A percentile compares a stretch with the other conserved stretches of the same genome.
These are phyloP conservation scores for Tetranychus truncatus DNA, from an alignment of 2,888 invertebrate genomes.

Conservation along the genomic window DNA sequence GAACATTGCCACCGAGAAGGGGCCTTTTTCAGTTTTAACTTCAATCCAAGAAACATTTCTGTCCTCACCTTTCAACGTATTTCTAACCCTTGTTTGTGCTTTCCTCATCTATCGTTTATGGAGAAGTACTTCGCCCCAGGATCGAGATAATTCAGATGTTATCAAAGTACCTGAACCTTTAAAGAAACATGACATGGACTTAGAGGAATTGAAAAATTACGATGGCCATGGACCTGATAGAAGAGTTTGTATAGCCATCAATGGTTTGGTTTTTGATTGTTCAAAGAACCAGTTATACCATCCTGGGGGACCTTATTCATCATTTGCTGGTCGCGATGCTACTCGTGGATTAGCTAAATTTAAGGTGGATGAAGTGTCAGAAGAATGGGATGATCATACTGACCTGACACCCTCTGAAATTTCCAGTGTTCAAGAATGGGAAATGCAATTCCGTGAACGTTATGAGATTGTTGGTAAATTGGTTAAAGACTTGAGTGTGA, in stretches of 20 bases:
- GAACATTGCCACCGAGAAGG: neutral
- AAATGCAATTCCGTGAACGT: conserved; percentile 88
- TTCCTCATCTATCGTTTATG: conserved; percentile 56
- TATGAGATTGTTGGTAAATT: conserved; percentile 77
- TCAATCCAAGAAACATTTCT: neutral
- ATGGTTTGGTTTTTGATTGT: conserved; percentile 85
- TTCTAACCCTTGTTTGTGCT: conserved; percentile 47
- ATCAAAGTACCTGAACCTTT: conserved; percentile 20
- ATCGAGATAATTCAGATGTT: neutral
- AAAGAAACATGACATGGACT: conserved; percentile 59
- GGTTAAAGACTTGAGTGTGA: conserved; percentile 65
- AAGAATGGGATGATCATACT: conserved; percentile 82
- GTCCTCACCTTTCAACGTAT: conserved; percentile 46
- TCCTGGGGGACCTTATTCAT: conserved; percentile 80
- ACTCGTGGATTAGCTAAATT: conserved; percentile 86
- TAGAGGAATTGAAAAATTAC: conserved; percentile 63
- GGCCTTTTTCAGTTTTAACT: neutral
- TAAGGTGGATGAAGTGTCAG: conserved; percentile 56
- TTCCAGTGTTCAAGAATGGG: conserved; percentile 91
- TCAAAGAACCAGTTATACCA: conserved; percentile 70
- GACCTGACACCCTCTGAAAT: conserved; percentile 80
- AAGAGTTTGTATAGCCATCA: conserved; percentile 72
- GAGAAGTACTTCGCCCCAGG: conserved; percentile 30
- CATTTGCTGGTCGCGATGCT: conserved; percentile 86
- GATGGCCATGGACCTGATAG: conserved; percentile 69